Base-by-base conservation (phyloP, 2,113 vertebrate genomes). In the Willisornis vidua region DNA sequence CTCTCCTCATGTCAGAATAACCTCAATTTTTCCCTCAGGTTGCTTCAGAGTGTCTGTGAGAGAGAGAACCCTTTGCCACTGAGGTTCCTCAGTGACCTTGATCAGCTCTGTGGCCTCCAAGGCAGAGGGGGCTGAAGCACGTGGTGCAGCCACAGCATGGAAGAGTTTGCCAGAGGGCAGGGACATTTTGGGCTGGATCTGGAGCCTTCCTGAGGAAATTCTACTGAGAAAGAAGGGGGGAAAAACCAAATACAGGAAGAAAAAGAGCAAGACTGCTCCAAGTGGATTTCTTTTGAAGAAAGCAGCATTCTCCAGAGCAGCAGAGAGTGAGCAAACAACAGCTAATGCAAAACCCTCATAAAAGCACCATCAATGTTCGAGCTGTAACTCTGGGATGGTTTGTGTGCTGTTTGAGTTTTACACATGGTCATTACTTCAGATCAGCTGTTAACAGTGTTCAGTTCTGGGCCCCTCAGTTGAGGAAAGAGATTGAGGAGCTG, bases 261-360 rank as follows among this genome's bases (percentile, higher is more conserved):
- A 63, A 78, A 61, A 87, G 46, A 83, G 24, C 22, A 43, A 57
- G 55, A 55, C 31, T 63, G 31, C 61, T 90, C 83, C 59, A 43
- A 65, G 67, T 24, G 45, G 72, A 90, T 62, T 76, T n/a, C 58
- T 89, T 93, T 91, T 48, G 71, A 68, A 54, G 55, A 29, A 77
- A 85, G n/a, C 73, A 76, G 92, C 83, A 45, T 81, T 79, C 86
- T 70, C 54, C 78, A 39, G 77, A 75, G 85, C 86, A 74, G 18
- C 68, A 72, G 75, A 63, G 45, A 70, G 39, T 52, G 79, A 70
- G 31, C 23, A 82, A 94, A 63, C 59, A 67, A 68, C 11, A 91
- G 59, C 55, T 74, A 63, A 81, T 46, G 39, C 46, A 54, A 63
- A 65, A 65, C 66, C 66, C 87, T 87, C 80, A 85, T 71, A 79